Evolutionary conservation across 2,888 invertebrate genomes (phyloP), one percentile per base, ranked within the genome.

Genomic region (Phortica okadai): DNA sequence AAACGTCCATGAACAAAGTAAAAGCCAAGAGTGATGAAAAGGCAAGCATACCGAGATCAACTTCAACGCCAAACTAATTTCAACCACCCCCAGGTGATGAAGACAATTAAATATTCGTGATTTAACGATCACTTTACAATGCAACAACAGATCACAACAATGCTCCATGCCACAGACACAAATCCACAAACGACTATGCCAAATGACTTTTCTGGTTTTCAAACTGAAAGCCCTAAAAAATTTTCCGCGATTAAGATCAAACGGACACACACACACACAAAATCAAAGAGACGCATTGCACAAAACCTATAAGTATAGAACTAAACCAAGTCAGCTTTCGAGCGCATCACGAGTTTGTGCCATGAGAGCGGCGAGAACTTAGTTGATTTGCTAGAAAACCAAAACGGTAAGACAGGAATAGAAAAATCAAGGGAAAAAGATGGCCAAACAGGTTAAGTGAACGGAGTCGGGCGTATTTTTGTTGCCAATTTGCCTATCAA

Each of bases 101-200:
- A 90, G 90, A 89, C 91, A 91, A 91, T 91, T 91, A 91, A 91
- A 91, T 90, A 90, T 90, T 91, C 91, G 91, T 91, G 91, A 91
- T 91, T 90, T 89, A 90, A 89, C 90, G 90, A 91, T 90, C 90
- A 90, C 90, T 89, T 88, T 84, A 86, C 88, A 87, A 86, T 89
- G 89, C 87, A 74, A 75, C 62, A 72, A 59, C 54, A 1, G 59
- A 16, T 16, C 16, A 44, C 5, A 73, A 33, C 59, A 66, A n/a
- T 75, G 74, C 77, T 75, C 74, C 74, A 77, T 72, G 33, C 64
- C 10, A 41, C 66, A 73, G 67, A 59, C 76, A 75, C 76, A 69
- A 73, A 83, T 80, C 80, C 75, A 73, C 76, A 79, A 76, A 78
- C 67, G 56, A 76, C 45, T 11, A 42, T 82, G 83, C 72, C 82